phyloP scores from a whole-genome alignment of 2,797 vertebrate genomes.

The Myiotriccus ornatus region DNA sequence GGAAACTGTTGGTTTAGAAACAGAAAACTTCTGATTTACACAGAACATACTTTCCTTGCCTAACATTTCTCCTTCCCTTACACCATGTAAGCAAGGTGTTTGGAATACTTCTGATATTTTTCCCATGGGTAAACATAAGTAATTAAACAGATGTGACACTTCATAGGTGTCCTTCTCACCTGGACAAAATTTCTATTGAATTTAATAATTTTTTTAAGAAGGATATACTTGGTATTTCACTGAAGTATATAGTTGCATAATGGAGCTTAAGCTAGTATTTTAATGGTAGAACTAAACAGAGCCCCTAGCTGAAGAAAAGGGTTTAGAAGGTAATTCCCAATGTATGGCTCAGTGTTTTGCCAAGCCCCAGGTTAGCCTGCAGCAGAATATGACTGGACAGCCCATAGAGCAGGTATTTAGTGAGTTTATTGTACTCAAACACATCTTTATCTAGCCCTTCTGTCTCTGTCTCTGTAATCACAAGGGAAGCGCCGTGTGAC shows the following conservation, averaged over 20 bases:
- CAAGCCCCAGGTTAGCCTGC: neutral
- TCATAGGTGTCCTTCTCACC: neutral
- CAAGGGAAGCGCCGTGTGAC: slow-evolving; percentile 98
- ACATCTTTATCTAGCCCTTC: slow-evolving; percentile 87
- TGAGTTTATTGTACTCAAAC: slow-evolving; percentile 63
- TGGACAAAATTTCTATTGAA: neutral
- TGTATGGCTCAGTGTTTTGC: neutral
- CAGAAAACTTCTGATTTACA: neutral
- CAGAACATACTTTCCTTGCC: neutral
- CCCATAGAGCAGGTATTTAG: slow-evolving; percentile 57
- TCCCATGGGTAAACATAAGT: neutral
- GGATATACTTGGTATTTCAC: neutral
- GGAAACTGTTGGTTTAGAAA: neutral
- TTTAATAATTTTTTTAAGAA: neutral
- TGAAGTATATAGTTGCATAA: neutral
- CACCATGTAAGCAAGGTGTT: neutral
- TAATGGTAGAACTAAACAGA: neutral
- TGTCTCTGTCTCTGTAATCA: slow-evolving; percentile 95
- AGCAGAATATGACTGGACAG: neutral
- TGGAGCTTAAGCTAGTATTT: neutral
- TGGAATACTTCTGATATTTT: neutral
- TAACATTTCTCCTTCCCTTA: neutral
- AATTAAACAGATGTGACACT: neutral
- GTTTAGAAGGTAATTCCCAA: slow-evolving; percentile 17
- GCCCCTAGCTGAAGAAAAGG: neutral